Evolutionary conservation across 2,797 vertebrate genomes (phyloP).

Genomic region (Rhinophrynus dorsalis): DNA sequence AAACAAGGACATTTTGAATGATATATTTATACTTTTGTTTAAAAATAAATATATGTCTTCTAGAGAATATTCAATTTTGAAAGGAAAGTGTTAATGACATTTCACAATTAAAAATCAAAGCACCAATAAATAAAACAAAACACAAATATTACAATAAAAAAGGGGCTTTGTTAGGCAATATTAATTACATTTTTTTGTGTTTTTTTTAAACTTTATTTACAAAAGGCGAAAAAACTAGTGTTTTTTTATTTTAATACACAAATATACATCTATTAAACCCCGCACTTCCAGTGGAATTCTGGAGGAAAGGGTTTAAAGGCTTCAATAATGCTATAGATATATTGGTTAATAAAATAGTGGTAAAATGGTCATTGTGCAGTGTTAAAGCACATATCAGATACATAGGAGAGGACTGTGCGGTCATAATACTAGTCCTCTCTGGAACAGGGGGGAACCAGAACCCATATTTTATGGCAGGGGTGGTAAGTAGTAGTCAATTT

Average conservation of each 20-base stretch:
- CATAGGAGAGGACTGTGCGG: neutral
- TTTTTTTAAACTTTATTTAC: slow-evolving; percentile 73
- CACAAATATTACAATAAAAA: slow-evolving; percentile 81
- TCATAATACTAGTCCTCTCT: no score
- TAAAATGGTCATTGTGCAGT: slow-evolving; percentile 28
- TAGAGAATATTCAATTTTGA: slow-evolving; percentile 88
- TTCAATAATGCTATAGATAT: neutral
- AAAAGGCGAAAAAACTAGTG: slow-evolving; percentile 74
- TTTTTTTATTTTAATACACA: slow-evolving; percentile 79
- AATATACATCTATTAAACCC: slow-evolving; percentile 71
- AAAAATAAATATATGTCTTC: slow-evolving; percentile 99
- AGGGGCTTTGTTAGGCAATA: slow-evolving; percentile 79
- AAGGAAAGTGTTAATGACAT: slow-evolving; percentile 92
- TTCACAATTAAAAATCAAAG: slow-evolving; percentile 82
- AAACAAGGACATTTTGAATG: slow-evolving; percentile 78
- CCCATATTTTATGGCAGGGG: no score
- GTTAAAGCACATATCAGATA: neutral
- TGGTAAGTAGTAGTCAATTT: no score
- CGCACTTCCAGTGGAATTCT: neutral
- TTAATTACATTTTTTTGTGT: slow-evolving; percentile 75
- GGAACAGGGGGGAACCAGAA: no score
- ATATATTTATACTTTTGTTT: slow-evolving; percentile 94
- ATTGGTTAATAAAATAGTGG: slow-evolving; percentile 7
- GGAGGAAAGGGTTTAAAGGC: neutral
- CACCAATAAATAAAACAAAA: slow-evolving; percentile 85